phyloP scores from a whole-genome alignment of 2,888 invertebrate species.

The Synanthedon myopaeformis region DNA sequence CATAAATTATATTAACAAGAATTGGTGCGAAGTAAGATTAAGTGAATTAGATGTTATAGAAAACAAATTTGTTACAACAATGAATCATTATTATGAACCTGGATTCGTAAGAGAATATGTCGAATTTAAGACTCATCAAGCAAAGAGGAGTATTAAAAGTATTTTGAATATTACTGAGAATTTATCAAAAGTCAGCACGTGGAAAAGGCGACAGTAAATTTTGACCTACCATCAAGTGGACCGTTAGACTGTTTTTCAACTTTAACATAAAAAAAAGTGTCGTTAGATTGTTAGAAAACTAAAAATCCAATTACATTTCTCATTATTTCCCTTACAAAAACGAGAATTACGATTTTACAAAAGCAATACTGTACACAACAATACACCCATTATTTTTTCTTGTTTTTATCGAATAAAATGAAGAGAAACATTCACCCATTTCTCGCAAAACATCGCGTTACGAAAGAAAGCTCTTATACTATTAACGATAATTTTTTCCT shows the following conservation, averaged over 20 bases:
- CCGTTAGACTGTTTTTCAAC: too few species aligned
- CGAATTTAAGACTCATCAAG: conserved; percentile 14
- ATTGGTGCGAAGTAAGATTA: conserved; percentile 12
- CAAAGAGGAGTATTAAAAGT: conserved; percentile 10
- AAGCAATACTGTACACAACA: too few species aligned
- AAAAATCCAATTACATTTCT: too few species aligned
- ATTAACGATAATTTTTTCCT: conserved; percentile 7
- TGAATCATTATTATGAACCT: conserved; percentile 20
- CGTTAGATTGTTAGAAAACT: too few species aligned
- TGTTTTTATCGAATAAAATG: neutral
- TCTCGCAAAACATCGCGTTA: neutral
- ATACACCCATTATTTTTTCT: too few species aligned
- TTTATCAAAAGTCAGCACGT: conserved; percentile 9
- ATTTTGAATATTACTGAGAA: conserved; percentile 11
- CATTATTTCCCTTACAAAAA: too few species aligned
- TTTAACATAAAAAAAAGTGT: too few species aligned
- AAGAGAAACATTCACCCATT: neutral
- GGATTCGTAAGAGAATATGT: conserved; percentile 27
- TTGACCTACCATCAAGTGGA: too few species aligned
- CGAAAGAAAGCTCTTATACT: conserved; percentile 12
- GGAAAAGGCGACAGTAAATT: conserved; percentile 10
- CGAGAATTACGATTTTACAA: too few species aligned
- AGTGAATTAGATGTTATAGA: conserved; percentile 13
- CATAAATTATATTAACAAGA: neutral
- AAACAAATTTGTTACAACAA: conserved; percentile 9